phyloP scores from a whole-genome alignment of 2,888 invertebrate genomes.

The Tetanocera ferruginea region DNA sequence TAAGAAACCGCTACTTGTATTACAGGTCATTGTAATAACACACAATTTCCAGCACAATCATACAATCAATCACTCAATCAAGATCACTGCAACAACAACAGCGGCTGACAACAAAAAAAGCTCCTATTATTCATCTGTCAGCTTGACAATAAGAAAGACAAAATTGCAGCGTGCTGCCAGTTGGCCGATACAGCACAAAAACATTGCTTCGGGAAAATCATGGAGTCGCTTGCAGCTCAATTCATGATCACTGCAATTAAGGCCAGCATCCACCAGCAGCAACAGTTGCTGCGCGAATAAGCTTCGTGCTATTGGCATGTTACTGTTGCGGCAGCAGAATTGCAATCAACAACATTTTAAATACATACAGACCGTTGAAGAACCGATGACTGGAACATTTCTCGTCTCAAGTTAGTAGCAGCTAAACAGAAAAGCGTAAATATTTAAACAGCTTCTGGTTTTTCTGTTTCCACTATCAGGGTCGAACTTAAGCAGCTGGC shows the following conservation, averaged over 20 bases:
- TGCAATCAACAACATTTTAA: background rate
- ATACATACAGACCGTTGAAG: background rate
- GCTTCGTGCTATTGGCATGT: too few relatives aligned
- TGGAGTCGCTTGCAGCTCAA: background rate
- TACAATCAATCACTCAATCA: conserved; percentile 41
- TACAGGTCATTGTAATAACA: background rate
- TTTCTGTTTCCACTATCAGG: background rate
- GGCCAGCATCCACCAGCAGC: background rate
- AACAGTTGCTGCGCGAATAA: background rate
- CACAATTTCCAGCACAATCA: conserved; percentile 11
- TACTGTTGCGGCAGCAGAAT: background rate
- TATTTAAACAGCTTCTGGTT: conserved; percentile 32
- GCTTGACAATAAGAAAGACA: background rate
- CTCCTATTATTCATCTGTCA: background rate
- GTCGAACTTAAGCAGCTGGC: background rate
- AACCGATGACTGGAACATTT: background rate
- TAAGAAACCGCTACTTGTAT: conserved; percentile 32
- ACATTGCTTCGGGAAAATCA: background rate
- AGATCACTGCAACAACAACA: background rate
- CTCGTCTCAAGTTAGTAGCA: background rate
- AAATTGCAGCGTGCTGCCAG: background rate
- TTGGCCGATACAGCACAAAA: background rate
- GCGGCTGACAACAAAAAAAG: background rate
- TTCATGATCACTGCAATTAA: background rate
- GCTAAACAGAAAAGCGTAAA: background rate